phyloP scores from a whole-genome alignment of 2,888 invertebrate species.

The Esperia sulphurella region DNA sequence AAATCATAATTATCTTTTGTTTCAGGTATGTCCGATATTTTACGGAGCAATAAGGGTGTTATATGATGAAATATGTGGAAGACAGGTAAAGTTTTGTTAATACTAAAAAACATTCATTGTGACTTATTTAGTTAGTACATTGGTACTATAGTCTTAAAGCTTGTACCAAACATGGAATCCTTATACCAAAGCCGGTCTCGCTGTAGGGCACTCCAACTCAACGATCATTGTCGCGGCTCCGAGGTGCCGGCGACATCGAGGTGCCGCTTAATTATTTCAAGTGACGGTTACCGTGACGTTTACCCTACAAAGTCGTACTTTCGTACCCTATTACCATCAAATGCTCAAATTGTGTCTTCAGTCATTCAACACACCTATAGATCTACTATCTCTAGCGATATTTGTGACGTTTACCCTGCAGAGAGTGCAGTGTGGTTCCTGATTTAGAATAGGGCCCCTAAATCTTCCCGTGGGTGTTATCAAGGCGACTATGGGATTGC shows the following conservation, averaged over 20 bases:
- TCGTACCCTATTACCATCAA: background rate
- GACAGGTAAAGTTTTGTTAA: too few species aligned
- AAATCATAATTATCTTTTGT: too few species aligned
- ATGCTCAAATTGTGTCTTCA: background rate
- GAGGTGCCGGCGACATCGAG: conserved; percentile 35
- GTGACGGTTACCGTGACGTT: conserved; percentile 36
- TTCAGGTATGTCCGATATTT: too few species aligned
- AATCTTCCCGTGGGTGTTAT: too few species aligned
- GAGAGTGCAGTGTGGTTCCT: too few species aligned
- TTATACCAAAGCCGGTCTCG: conserved; percentile 38
- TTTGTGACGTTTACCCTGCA: too few species aligned
- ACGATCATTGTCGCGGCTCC: conserved; percentile 54
- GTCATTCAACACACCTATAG: background rate
- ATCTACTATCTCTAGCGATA: background rate
- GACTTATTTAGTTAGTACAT: background rate
- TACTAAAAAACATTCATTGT: too few species aligned
- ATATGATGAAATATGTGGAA: too few species aligned
- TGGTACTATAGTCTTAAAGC: conserved; percentile 10
- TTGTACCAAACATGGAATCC: conserved; percentile 33
- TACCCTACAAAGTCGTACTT: conserved; percentile 25
- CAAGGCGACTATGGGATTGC: too few species aligned
- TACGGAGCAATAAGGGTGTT: too few species aligned
- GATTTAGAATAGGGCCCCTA: too few species aligned
- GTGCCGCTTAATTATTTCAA: conserved; percentile 54
- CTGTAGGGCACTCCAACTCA: conserved; percentile 54